Base-by-base conservation (phyloP, 2,888 invertebrate species). In the Tenthredo mesomela region DNA sequence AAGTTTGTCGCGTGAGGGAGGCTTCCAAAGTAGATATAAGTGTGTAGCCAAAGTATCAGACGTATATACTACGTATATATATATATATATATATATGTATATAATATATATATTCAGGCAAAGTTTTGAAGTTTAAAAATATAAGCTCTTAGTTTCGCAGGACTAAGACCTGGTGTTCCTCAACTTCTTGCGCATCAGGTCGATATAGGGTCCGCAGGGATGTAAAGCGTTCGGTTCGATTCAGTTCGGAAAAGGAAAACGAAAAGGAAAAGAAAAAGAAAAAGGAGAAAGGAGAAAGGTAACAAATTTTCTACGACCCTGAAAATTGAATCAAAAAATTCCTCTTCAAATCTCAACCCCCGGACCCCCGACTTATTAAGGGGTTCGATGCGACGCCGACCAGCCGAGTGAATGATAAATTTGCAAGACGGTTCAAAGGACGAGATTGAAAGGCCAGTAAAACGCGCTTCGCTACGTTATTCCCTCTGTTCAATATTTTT, bases 371-470 rank as follows among this genome's bases (percentile, higher is more conserved):
- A 77, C 50, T 77, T 54, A 77, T 77, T 77, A 54, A 18, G 18
- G 75, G 29, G 50, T 54, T 33, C 54, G 29, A 40, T 77, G 29
- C 77, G 25, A 50, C 29, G 21, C 12, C 18, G 40, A 50, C 50
- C 77, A 80, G 7, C 40, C 21, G 50, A 65, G 80, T 80, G 80
- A 80, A 80, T 80, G 61, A 80, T 80, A 80, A 80, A 78, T 78
- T 54, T 37, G 58, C 33, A 37, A 58, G 78, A 78, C 58, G 58
- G 33, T 78, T 58, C 78, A 58, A 80, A 65, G 10, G 61, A 61
- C 61, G 80, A 80, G 40, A 40, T 80, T 80, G 80, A 80, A 61
- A 80, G 80, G 40, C 25, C 61, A 15, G 18, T 50, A 77, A 77
- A 77, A 77, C 50, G 21, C 75, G 75, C 47, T 47, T 47, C 21